Evolutionary conservation across 2,797 vertebrate genomes (phyloP).

Genomic region (Dicrostonyx torquatus): DNA sequence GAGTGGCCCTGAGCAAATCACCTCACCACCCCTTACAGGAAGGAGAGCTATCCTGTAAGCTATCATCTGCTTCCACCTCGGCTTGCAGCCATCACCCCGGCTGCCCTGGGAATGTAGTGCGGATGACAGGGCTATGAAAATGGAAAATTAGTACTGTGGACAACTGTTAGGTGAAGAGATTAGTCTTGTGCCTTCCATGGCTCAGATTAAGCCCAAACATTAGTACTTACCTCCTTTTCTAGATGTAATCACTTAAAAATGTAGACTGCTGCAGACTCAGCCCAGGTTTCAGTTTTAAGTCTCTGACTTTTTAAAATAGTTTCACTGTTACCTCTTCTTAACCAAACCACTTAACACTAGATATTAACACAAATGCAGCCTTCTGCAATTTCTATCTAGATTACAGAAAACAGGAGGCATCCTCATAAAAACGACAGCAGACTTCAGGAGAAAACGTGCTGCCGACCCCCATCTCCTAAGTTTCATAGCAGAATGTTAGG

Average conservation of each 20-base stretch:
- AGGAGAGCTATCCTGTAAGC: neutral
- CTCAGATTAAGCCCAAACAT: slow-evolving; percentile 3
- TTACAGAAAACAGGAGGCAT: neutral
- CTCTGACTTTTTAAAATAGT: neutral
- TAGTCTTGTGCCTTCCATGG: neutral
- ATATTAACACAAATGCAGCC: neutral
- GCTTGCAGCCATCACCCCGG: neutral
- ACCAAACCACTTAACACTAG: neutral
- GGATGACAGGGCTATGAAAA: slow-evolving; percentile 21
- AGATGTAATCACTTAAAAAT: neutral
- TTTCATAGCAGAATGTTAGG: neutral
- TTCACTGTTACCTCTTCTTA: neutral
- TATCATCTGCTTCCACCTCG: neutral
- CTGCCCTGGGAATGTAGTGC: neutral
- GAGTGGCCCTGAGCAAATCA: slow-evolving; percentile 35
- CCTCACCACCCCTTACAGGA: slow-evolving; percentile 4
- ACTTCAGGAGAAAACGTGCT: neutral
- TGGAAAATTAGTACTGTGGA: neutral
- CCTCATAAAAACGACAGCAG: neutral
- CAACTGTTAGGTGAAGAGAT: neutral
- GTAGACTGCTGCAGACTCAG: neutral
- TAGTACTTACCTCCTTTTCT: neutral
- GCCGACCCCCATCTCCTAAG: neutral
- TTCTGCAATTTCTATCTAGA: slow-evolving; percentile 35
- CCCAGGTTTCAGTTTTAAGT: neutral